Conservation (phyloP, 2,888 invertebrate genomes). For the Campoplex nolae region DNA sequence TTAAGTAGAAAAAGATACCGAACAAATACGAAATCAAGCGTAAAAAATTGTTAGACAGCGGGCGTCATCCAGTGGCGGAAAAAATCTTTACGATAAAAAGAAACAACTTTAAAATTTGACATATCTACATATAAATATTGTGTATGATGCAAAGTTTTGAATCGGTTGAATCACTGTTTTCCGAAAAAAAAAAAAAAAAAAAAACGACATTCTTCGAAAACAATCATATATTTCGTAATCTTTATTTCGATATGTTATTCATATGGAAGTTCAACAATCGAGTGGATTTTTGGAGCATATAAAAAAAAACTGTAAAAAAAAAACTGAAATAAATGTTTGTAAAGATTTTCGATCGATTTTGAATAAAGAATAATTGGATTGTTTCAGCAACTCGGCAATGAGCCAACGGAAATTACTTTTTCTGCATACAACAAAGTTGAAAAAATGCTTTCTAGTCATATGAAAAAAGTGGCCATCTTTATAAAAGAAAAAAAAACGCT, state of each 20-base stretch:
- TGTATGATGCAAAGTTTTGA: not conserved
- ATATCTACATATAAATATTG: not conserved
- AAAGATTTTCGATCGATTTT: not conserved
- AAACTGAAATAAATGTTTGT: not conserved
- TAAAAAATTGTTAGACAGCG: constrained; percentile 13
- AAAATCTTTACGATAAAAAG: not conserved
- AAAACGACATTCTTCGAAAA: not conserved
- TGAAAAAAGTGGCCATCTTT: not conserved
- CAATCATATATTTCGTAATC: not conserved
- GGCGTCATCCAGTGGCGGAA: not conserved
- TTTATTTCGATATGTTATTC: not conserved
- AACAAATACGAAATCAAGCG: constrained; percentile 11
- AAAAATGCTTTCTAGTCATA: not conserved
- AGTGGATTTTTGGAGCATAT: not conserved
- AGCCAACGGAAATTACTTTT: not conserved
- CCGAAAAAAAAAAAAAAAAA: not conserved
- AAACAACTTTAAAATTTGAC: not conserved
- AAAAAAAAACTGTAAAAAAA: not conserved
- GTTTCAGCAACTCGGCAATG: not conserved
- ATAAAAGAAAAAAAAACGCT: no score
- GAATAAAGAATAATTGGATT: not conserved
- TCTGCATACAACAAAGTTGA: not conserved
- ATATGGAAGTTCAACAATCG: not conserved
- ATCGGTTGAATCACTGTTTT: not conserved
- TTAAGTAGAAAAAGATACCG: constrained; percentile 26